These are phyloP conservation scores for Heliconius congener DNA, from an alignment of 1,140 invertebrate species.

Conservation along the genomic window DNA sequence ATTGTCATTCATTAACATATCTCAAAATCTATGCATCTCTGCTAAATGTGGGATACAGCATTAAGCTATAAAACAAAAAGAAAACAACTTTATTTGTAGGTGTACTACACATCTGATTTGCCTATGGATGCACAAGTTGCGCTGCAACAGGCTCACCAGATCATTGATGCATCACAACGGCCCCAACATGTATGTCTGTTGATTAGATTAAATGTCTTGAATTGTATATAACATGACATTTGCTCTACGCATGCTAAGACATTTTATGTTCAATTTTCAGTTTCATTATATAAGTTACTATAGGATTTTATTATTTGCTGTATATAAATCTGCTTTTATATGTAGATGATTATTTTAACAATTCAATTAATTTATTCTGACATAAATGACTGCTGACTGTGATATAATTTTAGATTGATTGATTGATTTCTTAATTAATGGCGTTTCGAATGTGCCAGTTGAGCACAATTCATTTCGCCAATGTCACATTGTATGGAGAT, in stretches of 20 bases:
- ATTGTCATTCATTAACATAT: too few species aligned
- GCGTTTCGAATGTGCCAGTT: too few species aligned
- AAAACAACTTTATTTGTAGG: conserved; percentile 75
- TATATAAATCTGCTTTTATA: conserved; percentile 9
- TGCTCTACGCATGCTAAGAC: conserved; percentile 35
- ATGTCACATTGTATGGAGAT: too few species aligned
- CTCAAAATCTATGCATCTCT: too few species aligned
- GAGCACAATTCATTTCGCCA: too few species aligned
- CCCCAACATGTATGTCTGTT: conserved; percentile 80
- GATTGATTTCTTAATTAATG: too few species aligned
- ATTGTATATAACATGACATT: conserved; percentile 37
- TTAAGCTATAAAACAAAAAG: too few species aligned
- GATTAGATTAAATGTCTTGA: conserved; percentile 49
- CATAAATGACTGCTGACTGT: not conserved
- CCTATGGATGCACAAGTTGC: conserved; percentile 80
- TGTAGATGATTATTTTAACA: not conserved
- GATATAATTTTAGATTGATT: too few species aligned
- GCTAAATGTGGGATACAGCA: too few species aligned
- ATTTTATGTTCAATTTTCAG: conserved; percentile 13
- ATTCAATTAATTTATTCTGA: not conserved
- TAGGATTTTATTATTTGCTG: conserved; percentile 14
- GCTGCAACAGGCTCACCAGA: conserved; percentile 80
- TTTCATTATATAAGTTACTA: not conserved
- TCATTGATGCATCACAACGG: conserved; percentile 80
- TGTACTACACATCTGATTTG: conserved; percentile 81